These are phyloP conservation scores for Pandemis heparana DNA, from an alignment of 2,888 invertebrate genomes.

Conservation along the genomic window DNA sequence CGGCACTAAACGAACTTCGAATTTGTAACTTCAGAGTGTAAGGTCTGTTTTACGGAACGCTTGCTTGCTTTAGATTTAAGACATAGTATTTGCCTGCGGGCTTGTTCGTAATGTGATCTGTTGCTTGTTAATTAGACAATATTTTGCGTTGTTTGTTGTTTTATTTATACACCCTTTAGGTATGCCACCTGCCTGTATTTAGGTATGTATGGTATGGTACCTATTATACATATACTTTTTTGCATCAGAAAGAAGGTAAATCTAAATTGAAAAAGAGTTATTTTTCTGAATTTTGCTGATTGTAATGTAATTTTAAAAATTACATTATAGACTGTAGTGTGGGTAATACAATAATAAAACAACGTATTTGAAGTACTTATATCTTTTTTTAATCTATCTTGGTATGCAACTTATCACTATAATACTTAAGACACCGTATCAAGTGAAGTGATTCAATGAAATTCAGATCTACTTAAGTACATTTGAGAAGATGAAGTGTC, in stretches of 20 bases:
- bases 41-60: neutral
- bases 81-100: slow-evolving; percentile 13
- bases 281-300: too few relatives aligned
- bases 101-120: slow-evolving; percentile 61
- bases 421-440: slow-evolving; percentile 61
- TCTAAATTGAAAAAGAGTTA: too few relatives aligned
- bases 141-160: slow-evolving; percentile 61
- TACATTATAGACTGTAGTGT: too few relatives aligned
- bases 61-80: slow-evolving; percentile 10
- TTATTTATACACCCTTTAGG: slow-evolving; percentile 49
- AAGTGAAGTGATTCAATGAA: slow-evolving; percentile 20
- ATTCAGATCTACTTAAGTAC: slow-evolving; percentile 45
- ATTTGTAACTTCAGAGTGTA: too few relatives aligned
- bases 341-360: slow-evolving; percentile 15
- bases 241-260: too few relatives aligned
- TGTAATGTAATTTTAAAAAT: too few relatives aligned
- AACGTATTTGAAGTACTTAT: neutral
- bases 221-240: too few relatives aligned
- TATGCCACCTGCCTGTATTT: too few relatives aligned
- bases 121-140: slow-evolving; percentile 67
- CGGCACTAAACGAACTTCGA: too few relatives aligned
- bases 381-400: slow-evolving; percentile 28
- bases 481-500: slow-evolving; percentile 39
- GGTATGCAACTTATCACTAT: slow-evolving; percentile 52
- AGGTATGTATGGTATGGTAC: too few relatives aligned